These are phyloP conservation scores for Calliopsis andreniformis DNA, from an alignment of 1,140 invertebrate genomes.

Conservation along the genomic window DNA sequence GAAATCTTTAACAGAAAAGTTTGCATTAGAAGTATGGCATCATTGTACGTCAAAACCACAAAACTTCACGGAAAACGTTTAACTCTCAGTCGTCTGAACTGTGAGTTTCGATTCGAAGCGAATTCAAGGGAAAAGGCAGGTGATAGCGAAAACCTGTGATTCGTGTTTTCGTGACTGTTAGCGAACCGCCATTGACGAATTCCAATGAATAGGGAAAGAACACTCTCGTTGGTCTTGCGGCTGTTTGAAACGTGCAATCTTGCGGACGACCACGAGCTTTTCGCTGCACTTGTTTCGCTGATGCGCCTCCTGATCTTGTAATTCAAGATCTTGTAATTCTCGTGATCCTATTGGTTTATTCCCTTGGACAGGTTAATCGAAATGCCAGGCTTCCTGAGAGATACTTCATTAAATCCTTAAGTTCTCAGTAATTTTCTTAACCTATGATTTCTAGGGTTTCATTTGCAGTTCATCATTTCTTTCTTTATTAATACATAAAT, in stretches of 20 bases:
- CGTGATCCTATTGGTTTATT: not conserved
- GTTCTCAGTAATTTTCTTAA: not conserved
- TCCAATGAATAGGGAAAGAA: conserved; percentile 53
- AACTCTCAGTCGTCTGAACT: no score
- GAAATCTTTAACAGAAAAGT: no score
- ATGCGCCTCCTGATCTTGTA: conserved; percentile 40
- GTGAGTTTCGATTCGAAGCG: not conserved
- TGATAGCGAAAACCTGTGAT: conserved; percentile 19
- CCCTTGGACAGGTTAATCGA: not conserved
- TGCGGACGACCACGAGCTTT: conserved; percentile 68
- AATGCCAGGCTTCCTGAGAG: not conserved
- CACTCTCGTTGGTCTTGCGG: conserved; percentile 32
- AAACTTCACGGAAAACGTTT: no score
- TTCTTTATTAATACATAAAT: no score
- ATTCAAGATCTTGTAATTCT: conserved; percentile 61
- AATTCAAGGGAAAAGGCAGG: not conserved
- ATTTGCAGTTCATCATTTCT: no score
- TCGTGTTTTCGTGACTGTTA: conserved; percentile 15
- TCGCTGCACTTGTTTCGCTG: conserved; percentile 19
- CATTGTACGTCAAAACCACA: no score
- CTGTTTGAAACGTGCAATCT: conserved; percentile 68
- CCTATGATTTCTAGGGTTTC: no score
- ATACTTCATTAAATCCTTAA: not conserved
- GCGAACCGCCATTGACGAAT: conserved; percentile 64
- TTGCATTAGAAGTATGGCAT: no score